Evolutionary conservation across 1,140 invertebrate species (phyloP).

Genomic region (Pseudomyrmex dendroicus): DNA sequence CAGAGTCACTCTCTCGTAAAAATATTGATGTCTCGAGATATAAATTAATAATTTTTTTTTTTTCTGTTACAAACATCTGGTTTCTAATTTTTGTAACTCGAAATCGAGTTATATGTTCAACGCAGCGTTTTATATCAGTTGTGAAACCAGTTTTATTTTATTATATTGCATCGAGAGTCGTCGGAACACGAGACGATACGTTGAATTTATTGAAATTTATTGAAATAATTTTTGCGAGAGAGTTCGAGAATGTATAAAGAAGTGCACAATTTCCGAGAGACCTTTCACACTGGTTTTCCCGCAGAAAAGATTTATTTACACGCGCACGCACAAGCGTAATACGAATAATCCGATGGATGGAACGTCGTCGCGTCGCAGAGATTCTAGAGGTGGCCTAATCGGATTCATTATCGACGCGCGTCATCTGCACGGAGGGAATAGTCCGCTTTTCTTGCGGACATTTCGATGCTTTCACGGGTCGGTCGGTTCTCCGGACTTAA

Average conservation of each 20-base stretch:
- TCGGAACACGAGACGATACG: no score
- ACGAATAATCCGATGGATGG: background rate
- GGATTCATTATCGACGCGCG: constrained; percentile 46
- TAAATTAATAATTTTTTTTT: no score
- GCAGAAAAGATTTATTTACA: background rate
- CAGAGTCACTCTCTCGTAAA: no score
- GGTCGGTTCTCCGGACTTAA: constrained; percentile 45
- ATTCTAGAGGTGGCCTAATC: constrained; percentile 29
- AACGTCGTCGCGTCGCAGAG: constrained; percentile 1
- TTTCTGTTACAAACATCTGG: no score
- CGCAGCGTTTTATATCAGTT: no score
- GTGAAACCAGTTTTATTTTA: no score
- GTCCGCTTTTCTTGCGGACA: constrained; percentile 33
- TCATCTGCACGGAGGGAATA: constrained; percentile 39
- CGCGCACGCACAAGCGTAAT: background rate
- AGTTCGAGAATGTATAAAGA: background rate
- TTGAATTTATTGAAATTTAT: no score
- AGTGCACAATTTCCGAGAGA: background rate
- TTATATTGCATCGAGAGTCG: no score
- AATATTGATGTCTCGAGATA: no score
- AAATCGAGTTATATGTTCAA: no score
- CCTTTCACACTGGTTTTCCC: background rate
- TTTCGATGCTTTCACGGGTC: constrained; percentile 56
- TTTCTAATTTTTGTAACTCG: no score
- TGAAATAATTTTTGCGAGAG: no score